Conservation (phyloP, 2,113 vertebrate genomes). For the Camelus dromedarius region DNA sequence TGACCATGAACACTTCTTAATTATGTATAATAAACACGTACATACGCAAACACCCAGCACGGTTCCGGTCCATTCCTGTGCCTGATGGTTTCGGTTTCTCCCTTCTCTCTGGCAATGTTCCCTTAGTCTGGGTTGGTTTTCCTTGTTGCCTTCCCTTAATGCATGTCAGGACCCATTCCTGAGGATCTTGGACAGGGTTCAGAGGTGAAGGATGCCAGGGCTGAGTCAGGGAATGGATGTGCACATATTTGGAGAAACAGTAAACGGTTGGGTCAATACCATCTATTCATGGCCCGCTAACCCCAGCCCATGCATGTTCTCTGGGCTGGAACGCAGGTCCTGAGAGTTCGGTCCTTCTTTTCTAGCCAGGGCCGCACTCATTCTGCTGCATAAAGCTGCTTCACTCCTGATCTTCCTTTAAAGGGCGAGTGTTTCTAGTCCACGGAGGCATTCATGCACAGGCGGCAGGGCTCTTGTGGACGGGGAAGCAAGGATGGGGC, state of each 20-base stretch:
- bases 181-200: neutral
- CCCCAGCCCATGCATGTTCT: neutral
- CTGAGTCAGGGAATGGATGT: neutral
- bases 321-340: neutral
- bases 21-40: too few species aligned
- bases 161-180: neutral
- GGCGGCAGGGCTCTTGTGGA: neutral
- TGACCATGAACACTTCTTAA: too few species aligned
- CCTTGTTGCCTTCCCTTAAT: neutral
- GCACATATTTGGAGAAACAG: neutral
- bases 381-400: neutral
- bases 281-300: too few species aligned
- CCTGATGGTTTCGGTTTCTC: neutral
- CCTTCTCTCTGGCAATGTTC: neutral
- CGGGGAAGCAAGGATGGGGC: neutral
- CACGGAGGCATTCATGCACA: neutral
- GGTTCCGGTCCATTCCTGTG: neutral
- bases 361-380: neutral
- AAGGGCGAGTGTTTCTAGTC: neutral
- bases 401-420: neutral
- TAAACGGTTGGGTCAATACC: neutral
- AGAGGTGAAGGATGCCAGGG: neutral
- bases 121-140: neutral
- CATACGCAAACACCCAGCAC: accelerated
- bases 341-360: neutral